Evolutionary conservation across 2,113 vertebrate species (phyloP), one percentile per base, ranked within the genome.

Genomic region (Chionis minor): DNA sequence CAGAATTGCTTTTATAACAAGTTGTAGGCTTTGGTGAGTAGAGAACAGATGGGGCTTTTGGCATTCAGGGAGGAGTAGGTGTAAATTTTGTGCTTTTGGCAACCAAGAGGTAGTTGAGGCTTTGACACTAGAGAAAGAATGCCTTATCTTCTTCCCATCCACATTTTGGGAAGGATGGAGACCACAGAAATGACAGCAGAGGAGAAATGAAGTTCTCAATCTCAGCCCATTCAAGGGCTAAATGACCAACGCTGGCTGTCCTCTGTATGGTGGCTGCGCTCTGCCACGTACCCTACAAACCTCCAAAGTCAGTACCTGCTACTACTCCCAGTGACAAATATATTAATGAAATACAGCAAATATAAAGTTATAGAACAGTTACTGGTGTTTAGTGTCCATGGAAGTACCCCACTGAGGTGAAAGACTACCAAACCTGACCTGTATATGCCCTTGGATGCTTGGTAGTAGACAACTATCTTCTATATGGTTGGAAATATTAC

Each of bases 1-100:
- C 91, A 87, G 84, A 87, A 81, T 1, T 83, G 92, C 94, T 95
- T 97, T 94, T 69, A 94, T 88, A 96, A 96, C 90, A 92, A 94
- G 87, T 74, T 90, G 95, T 92, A 91, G 95, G 94, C 92, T 96
- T 96, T 97, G 96, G 96, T 11, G 0, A 94, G 91, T 40, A 59
- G 62, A 65, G 93, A 95, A 96, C 97, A 97, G 95, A 97, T 95
- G 97, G 96, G 95, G 84, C 71, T 96, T 95, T 82, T 94, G 90
- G 96, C 88, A 97, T 94, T 94, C 80, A 86, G 49, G 82, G 95
- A 95, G 80, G 85, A 95, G 94, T 90, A 96, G 90, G 93, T 96
- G 96, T 95, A 92, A 88, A 87, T 89, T 95, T 95, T 94, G 93
- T 95, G 94, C 82, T 96, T 96, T 90, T 96, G 94, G 94, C 96